These are phyloP conservation scores for Bibio marci DNA, from an alignment of 2,888 invertebrate genomes.

Conservation along the genomic window DNA sequence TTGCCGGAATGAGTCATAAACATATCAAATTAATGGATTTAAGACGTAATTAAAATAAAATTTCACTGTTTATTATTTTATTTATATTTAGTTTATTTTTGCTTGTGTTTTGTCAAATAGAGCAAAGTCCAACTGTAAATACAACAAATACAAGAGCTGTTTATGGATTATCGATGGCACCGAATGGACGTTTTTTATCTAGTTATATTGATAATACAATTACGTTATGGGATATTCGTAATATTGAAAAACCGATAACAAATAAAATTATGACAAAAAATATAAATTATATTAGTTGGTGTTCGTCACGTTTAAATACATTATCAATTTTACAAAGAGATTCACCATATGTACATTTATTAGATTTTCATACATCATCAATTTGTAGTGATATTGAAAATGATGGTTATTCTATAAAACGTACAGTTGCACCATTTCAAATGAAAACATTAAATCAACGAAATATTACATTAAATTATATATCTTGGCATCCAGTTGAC, in stretches of 20 bases:
- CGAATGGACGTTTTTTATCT: slow-evolving; percentile 62
- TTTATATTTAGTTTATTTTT: background rate
- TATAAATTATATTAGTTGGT: slow-evolving; percentile 67
- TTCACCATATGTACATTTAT: slow-evolving; percentile 54
- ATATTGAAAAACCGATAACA: slow-evolving; percentile 67
- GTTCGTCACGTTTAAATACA: slow-evolving; percentile 69
- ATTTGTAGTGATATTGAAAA: slow-evolving; percentile 48
- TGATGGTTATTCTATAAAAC: slow-evolving; percentile 58
- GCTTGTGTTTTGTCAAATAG: slow-evolving; percentile 33
- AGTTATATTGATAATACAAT: slow-evolving; percentile 69
- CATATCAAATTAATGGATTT: slow-evolving; percentile 78
- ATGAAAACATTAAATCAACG: slow-evolving; percentile 8
- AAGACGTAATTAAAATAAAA: background rate
- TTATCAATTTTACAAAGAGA: slow-evolving; percentile 71
- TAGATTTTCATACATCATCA: slow-evolving; percentile 64
- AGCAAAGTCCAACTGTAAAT: slow-evolving; percentile 33
- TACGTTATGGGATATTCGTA: slow-evolving; percentile 75
- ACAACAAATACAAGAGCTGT: slow-evolving; percentile 65
- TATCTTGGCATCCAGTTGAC: slow-evolving; percentile 76
- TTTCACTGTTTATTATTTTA: background rate
- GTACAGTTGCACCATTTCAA: slow-evolving; percentile 35
- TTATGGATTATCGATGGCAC: slow-evolving; percentile 64
- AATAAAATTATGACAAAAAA: slow-evolving; percentile 47
- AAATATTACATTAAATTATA: slow-evolving; percentile 42
- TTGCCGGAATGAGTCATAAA: slow-evolving; percentile 82